A percentile compares a stretch with the other conserved stretches of the same genome.
Evolutionary conservation across 1,140 invertebrate species (phyloP).

Genomic region (Meteorus sp.): DNA sequence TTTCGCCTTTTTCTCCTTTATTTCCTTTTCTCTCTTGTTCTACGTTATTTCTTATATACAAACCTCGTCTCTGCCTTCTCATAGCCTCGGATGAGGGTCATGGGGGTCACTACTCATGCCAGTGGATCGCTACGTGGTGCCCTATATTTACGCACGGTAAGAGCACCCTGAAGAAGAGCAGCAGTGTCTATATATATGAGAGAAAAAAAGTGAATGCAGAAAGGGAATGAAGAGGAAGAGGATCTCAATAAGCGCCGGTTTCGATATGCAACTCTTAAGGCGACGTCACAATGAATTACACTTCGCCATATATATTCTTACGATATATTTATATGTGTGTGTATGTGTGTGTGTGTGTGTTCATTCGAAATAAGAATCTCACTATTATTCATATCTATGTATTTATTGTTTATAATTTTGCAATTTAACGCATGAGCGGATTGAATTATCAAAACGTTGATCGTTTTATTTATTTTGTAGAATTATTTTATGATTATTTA

Average conservation of each 20-base stretch:
- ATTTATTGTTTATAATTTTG: too few species aligned
- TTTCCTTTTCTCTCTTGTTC: slow-evolving; percentile 10
- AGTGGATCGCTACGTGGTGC: slow-evolving; percentile 44
- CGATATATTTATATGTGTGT: too few species aligned
- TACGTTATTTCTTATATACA: too few species aligned
- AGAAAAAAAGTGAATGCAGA: neutral
- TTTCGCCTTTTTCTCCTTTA: slow-evolving; percentile 32
- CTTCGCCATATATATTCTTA: neutral
- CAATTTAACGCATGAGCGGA: too few species aligned
- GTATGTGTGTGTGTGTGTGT: too few species aligned
- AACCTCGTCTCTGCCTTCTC: slow-evolving; percentile 11
- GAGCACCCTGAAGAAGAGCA: slow-evolving; percentile 39
- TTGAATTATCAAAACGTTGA: too few species aligned
- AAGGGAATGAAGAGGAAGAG: neutral
- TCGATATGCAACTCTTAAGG: slow-evolving; percentile 7
- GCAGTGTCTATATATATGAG: too few species aligned
- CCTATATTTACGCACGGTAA: slow-evolving; percentile 52
- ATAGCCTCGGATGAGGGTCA: slow-evolving; percentile 41
- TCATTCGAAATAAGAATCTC: neutral
- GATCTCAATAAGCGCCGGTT: slow-evolving; percentile 39
- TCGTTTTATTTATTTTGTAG: too few species aligned
- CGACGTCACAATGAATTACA: slow-evolving; percentile 8
- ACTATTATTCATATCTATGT: too few species aligned
- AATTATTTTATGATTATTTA: too few species aligned
- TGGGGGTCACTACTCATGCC: slow-evolving; percentile 44